These are phyloP conservation scores for Lepidurus couesii DNA, from an alignment of 1,140 invertebrate species.

Conservation along the genomic window DNA sequence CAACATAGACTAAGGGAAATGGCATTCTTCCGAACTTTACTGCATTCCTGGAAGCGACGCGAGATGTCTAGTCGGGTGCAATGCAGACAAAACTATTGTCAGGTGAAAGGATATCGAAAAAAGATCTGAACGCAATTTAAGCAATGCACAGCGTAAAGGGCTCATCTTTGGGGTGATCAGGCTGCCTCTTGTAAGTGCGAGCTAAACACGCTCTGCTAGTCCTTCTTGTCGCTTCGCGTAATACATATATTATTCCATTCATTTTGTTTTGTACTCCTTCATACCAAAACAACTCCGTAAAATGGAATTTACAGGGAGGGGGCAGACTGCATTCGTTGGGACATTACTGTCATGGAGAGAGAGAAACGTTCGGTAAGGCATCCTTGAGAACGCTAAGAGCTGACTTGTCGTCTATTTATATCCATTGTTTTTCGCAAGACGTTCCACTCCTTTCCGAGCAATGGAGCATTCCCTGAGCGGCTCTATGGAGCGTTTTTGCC, in stretches of 20 bases:
- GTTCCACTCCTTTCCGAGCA: too few species aligned
- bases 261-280: not conserved
- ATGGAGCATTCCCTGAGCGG: too few species aligned
- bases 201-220: constrained; percentile 6
- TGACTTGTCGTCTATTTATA: too few species aligned
- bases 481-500: too few species aligned
- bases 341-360: too few species aligned
- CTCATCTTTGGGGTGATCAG: not conserved
- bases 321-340: too few species aligned
- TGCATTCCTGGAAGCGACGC: constrained; percentile 6
- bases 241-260: constrained; percentile 16
- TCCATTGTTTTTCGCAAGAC: too few species aligned
- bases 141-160: constrained; percentile 5
- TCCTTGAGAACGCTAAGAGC: too few species aligned
- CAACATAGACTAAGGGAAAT: not conserved
- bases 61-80: constrained; percentile 14
- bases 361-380: too few species aligned
- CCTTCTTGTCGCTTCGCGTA: constrained; percentile 8
- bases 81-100: not conserved
- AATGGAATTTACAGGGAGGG: too few species aligned
- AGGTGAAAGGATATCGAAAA: not conserved
- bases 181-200: not conserved
- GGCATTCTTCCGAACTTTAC: constrained; percentile 4
- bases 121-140: constrained; percentile 8
- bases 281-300: too few species aligned